phyloP scores from a whole-genome alignment of 2,888 invertebrate genomes.

The Furcula furcula region DNA sequence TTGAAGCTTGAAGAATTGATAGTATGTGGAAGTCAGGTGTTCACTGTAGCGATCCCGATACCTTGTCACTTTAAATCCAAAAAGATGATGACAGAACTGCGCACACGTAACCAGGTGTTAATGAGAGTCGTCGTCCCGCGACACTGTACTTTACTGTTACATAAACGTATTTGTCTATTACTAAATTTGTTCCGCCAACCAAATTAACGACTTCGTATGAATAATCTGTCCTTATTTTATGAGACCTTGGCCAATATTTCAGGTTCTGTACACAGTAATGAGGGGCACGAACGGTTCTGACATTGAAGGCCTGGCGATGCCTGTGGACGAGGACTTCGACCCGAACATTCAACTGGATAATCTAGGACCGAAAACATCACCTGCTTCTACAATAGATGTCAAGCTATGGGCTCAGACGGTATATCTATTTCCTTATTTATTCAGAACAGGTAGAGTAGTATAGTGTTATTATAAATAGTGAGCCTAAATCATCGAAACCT shows the following conservation, averaged over 20 bases:
- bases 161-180: conserved; percentile 39
- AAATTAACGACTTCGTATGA: conserved; percentile 15
- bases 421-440: too few species aligned
- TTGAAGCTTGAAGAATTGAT: conserved; percentile 29
- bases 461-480: too few species aligned
- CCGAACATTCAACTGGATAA: conserved; percentile 88
- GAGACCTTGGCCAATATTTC: conserved; percentile 7
- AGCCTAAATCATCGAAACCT: too few species aligned
- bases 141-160: conserved; percentile 38
- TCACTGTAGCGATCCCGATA: conserved; percentile 52
- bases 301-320: conserved; percentile 76
- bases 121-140: conserved; percentile 49
- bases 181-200: conserved; percentile 22
- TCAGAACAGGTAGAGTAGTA: too few species aligned
- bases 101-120: conserved; percentile 61
- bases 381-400: conserved; percentile 70
- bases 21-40: conserved; percentile 32
- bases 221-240: conserved; percentile 1
- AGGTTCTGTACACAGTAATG: conserved; percentile 84
- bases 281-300: conserved; percentile 78
- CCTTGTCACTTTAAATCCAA: conserved; percentile 59
- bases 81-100: conserved; percentile 57
- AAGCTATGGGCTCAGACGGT: conserved; percentile 79
- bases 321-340: conserved; percentile 86
- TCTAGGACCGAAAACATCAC: conserved; percentile 75